These are phyloP conservation scores for Leptinotarsa undecemlineata DNA, from an alignment of 1,140 invertebrate species.

Conservation along the genomic window DNA sequence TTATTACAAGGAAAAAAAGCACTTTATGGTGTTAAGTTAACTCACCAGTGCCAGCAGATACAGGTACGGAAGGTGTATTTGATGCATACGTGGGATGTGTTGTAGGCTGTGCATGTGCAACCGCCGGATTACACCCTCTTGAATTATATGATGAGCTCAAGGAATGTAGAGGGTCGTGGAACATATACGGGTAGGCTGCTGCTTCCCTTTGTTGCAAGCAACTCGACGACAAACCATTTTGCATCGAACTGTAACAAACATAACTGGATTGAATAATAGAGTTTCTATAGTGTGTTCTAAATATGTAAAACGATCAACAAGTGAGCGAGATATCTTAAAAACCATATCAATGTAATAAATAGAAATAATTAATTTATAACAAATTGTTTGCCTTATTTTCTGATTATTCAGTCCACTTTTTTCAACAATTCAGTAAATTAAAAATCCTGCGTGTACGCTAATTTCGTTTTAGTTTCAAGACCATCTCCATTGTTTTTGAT, in stretches of 20 bases:
- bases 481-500: no score
- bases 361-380: no score
- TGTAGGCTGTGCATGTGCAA: conserved; percentile 65
- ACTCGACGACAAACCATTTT: conserved; percentile 75
- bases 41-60: conserved; percentile 54
- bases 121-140: conserved; percentile 66
- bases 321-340: neutral
- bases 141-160: conserved; percentile 71
- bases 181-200: conserved; percentile 87
- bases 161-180: conserved; percentile 85
- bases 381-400: neutral
- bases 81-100: conserved; percentile 60
- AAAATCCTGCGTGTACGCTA: no score
- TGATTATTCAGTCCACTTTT: no score
- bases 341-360: no score
- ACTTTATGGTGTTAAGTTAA: neutral
- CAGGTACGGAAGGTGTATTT: conserved; percentile 59
- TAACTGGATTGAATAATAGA: neutral
- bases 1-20: no score
- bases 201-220: conserved; percentile 87
- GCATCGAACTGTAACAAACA: conserved; percentile 72
- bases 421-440: no score
- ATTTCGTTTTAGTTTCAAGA: no score
- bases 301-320: neutral
- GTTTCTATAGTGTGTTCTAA: neutral